Evolutionary conservation across 2,797 vertebrate species (phyloP), one percentile per base, ranked within the genome.

Genomic region (Prunella strophiata): DNA sequence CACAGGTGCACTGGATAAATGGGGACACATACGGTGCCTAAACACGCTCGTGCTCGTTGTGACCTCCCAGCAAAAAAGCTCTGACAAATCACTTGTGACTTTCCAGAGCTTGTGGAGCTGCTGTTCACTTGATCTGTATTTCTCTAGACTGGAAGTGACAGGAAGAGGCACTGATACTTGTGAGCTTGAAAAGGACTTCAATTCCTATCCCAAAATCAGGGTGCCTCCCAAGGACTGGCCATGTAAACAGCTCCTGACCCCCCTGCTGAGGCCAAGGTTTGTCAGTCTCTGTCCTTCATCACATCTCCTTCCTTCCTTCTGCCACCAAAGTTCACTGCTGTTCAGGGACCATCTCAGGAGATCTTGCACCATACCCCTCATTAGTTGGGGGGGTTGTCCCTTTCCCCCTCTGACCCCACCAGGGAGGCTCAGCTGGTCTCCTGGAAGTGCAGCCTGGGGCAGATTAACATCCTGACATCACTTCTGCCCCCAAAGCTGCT

Each of bases 21-120:
- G 90, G 91, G 91, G 94, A 96, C 93, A 89, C 83, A 95, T 91
- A 96, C 73, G 78, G 95, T 87, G 96, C 94, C 96, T 95, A 86
- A 96, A 91, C 40, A 83, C 11, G 0, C 81, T 65, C 68, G 36
- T 4, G 3, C 65, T 95, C 21, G 0, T 36, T 27, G 82, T 93
- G 85, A 85, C 77, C 88, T 92, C 84, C 80, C 78, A 45, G 91
- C 18, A 5, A 91, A 95, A 94, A 77, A 77, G 54, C 93, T 94
- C 93, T 93, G 91, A 95, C 96, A 94, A 95, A 96, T 96, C 88
- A 80, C 86, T 92, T 91, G 84, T 94, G 95, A 96, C 86, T 91
- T 91, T 94, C 88, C 80, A 76, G 91, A 93, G 85, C 74, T 59
- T 42, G 74, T 68, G 15, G 29, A 95, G 90, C 77, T 85, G 90